Evolutionary conservation across 2,113 vertebrate genomes (phyloP), one percentile per base, ranked within the genome.

Genomic region (Chaenocephalus aceratus): DNA sequence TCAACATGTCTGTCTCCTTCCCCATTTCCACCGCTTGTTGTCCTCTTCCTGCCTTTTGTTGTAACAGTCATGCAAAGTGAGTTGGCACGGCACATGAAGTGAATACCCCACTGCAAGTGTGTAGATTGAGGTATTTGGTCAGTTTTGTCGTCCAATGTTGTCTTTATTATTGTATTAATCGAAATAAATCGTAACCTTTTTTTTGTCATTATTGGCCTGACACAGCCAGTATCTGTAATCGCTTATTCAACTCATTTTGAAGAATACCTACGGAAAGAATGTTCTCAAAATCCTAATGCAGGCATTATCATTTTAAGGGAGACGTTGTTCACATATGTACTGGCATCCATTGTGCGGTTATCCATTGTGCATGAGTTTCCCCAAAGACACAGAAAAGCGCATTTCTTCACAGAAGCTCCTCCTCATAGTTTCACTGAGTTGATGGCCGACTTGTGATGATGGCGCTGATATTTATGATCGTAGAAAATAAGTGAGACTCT

Each of bases 11-110:
- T 60, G 6, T 15, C 44, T 75, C 57, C 60, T 79, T 64, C 74
- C 62, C 23, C 45, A 18, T 79, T 73, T 75, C 70, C 51, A 45
- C 49, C 66, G 26, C 16, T 53, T 61, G 3, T 51, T 52, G 30
- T 75, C 46, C 18, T 26, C 34, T 48, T 66, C 36, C 60, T 54
- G 11, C 60, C 14, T 61, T 49, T 8, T 23, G 59, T 81, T 85
- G 53, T 73, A 74, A 64, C 72, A 23, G 60, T 74, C 44, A 80
- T 73, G 75, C 75, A 79, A 86, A 73, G 53, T 52, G 49, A 71
- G 58, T 45, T 65, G 52, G 46, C 44, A 46, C 54, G 41, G 53
- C 44, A 53, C 26, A 53, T 16, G 26, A 52, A 64, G 14, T 18
- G 11, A 59, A 9, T 41, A n/a, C 30, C 46, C 11, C 3, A 9